Evolutionary conservation across 2,113 vertebrate species (phyloP).

Genomic region (Noctilio leporinus): DNA sequence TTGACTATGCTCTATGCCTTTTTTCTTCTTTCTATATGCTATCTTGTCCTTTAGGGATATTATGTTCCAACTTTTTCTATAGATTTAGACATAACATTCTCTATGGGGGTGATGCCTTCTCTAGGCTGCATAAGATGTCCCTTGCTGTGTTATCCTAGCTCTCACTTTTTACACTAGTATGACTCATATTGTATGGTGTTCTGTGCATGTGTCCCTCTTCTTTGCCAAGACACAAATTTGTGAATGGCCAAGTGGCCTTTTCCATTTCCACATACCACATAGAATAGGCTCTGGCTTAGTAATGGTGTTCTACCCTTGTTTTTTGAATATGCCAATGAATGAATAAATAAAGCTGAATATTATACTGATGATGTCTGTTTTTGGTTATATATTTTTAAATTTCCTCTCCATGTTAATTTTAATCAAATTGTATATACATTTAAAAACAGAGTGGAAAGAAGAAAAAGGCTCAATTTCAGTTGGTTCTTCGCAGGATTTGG

Average conservation of each 20-base stretch:
- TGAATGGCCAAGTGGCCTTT: neutral
- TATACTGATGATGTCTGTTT: neutral
- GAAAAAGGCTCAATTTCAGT: neutral
- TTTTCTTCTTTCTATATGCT: neutral
- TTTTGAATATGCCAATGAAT: neutral
- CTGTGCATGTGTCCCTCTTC: rapidly evolving
- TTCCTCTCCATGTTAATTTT: neutral
- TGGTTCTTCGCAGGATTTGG: neutral
- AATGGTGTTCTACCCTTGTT: rapidly evolving
- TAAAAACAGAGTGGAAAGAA: neutral
- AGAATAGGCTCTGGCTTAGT: neutral
- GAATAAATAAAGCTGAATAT: neutral
- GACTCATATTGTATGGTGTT: neutral
- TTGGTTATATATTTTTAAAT: neutral
- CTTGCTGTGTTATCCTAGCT: rapidly evolving
- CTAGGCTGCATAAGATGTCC: neutral
- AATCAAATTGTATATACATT: neutral
- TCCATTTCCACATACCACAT: neutral
- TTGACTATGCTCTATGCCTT: neutral
- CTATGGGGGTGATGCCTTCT: neutral
- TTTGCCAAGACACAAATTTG: neutral
- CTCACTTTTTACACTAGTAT: neutral
- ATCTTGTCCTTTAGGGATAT: neutral
- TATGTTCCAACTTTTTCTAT: neutral
- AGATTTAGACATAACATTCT: neutral